These are phyloP conservation scores for Phlogophora meticulosa DNA, from an alignment of 2,888 invertebrate genomes.

Conservation along the genomic window DNA sequence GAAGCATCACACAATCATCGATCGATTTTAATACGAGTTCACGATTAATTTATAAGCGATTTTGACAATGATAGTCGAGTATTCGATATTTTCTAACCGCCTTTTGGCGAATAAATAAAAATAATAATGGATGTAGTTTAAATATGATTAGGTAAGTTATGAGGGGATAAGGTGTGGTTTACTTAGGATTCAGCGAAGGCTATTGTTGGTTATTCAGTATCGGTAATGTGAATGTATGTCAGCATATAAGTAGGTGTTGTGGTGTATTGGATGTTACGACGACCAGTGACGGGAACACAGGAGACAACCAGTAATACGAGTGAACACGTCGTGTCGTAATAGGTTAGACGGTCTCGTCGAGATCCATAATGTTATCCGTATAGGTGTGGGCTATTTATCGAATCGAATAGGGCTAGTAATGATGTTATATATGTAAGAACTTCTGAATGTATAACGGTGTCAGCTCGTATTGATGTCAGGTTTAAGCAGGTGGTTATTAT, in stretches of 20 bases:
- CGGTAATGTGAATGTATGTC: slow-evolving; percentile 84
- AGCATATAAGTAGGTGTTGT: slow-evolving; percentile 80
- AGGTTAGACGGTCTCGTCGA: slow-evolving; percentile 83
- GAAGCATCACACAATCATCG: slow-evolving; percentile 54
- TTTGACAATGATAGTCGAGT: slow-evolving; percentile 75
- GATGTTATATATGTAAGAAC: slow-evolving; percentile 86
- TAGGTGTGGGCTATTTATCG: slow-evolving; percentile 90
- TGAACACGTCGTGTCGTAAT: slow-evolving; percentile 77
- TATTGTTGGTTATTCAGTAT: slow-evolving; percentile 86
- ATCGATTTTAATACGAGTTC: slow-evolving; percentile 65
- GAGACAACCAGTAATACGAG: slow-evolving; percentile 75
- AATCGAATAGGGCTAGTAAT: slow-evolving; percentile 85
- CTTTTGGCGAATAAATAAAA: slow-evolving; percentile 88
- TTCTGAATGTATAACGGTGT: slow-evolving; percentile 85
- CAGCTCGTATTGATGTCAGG: slow-evolving; percentile 85
- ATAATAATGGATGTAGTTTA: slow-evolving; percentile 86
- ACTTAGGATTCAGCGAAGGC: slow-evolving; percentile 84
- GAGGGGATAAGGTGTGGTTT: slow-evolving; percentile 87
- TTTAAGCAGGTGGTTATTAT: slow-evolving; percentile 87
- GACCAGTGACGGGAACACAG: slow-evolving; percentile 79
- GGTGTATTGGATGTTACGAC: slow-evolving; percentile 79
- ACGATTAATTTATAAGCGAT: slow-evolving; percentile 72
- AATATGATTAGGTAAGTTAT: slow-evolving; percentile 78
- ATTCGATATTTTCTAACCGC: slow-evolving; percentile 82
- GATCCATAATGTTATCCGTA: slow-evolving; percentile 82